Percentiles rank a stretch among this genome's conserved stretches.
phyloP scores from a whole-genome alignment of 2,113 vertebrate genomes.

The Murina feae region DNA sequence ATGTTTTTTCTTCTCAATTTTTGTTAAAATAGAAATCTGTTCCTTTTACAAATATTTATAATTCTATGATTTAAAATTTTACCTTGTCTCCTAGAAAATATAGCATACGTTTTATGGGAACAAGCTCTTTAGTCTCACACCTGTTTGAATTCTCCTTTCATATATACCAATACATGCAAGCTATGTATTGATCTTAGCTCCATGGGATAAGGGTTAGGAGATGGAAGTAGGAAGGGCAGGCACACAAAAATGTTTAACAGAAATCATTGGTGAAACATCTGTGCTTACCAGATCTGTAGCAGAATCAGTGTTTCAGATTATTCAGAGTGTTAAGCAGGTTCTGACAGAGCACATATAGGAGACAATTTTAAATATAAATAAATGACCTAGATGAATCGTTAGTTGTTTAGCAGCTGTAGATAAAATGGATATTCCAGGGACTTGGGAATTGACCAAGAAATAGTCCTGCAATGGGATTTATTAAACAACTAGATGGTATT shows the following conservation, averaged over 20 bases:
- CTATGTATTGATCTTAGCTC: not conserved
- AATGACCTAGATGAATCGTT: slow-evolving; percentile 17
- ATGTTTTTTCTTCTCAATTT: not conserved
- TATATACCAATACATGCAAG: not conserved
- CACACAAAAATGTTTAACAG: not conserved
- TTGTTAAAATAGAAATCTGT: not conserved
- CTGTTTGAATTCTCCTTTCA: not conserved
- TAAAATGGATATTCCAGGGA: not conserved
- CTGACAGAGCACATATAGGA: not conserved
- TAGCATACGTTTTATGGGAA: not conserved
- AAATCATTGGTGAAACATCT: not conserved
- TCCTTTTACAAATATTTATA: not conserved
- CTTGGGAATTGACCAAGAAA: slow-evolving; percentile 54
- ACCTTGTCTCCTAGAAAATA: not conserved
- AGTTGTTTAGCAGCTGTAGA: not conserved
- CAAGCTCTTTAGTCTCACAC: not conserved
- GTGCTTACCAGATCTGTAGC: slow-evolving; percentile 4
- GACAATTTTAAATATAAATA: slow-evolving; percentile 24
- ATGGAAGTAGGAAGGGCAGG: not conserved
- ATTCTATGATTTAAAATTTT: not conserved
- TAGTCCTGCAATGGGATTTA: slow-evolving; percentile 53
- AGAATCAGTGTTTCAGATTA: not conserved
- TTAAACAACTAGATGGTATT: slow-evolving; percentile 30
- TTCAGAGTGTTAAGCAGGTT: not conserved
- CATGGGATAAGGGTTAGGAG: not conserved